phyloP scores from a whole-genome alignment of 2,888 invertebrate genomes.

The Poecilus cupreus region DNA sequence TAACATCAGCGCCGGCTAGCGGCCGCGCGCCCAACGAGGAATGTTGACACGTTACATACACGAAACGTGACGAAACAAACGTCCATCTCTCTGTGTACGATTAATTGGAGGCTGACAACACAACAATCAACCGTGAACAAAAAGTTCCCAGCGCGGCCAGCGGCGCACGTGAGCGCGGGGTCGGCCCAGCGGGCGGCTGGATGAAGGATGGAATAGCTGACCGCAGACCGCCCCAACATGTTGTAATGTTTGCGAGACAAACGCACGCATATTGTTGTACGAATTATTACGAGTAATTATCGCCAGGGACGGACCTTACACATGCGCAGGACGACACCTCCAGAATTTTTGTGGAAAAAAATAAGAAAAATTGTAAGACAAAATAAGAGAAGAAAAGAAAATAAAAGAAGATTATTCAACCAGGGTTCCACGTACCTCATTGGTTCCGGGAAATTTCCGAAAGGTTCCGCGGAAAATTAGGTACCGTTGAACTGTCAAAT shows the following conservation, averaged over 20 bases:
- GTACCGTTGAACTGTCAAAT: too few species aligned
- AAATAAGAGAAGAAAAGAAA: too few species aligned
- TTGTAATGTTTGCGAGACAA: conserved; percentile 22
- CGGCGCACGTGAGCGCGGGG: conserved; percentile 41
- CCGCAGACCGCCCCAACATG: conserved; percentile 33
- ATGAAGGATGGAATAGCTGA: not conserved
- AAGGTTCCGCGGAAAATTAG: too few species aligned
- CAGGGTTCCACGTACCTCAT: too few species aligned
- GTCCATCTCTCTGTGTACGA: conserved; percentile 40
- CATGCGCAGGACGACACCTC: not conserved
- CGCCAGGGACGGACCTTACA: not conserved
- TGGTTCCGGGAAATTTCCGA: too few species aligned
- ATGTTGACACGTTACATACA: conserved; percentile 24
- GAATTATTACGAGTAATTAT: conserved; percentile 15
- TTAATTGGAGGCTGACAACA: conserved; percentile 57
- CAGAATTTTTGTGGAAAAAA: not conserved
- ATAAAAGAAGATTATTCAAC: too few species aligned
- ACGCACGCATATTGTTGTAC: conserved; percentile 3
- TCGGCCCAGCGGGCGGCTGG: conserved; percentile 18
- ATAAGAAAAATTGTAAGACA: too few species aligned
- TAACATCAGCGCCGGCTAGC: not conserved
- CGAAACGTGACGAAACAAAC: conserved; percentile 41
- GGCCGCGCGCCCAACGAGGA: not conserved
- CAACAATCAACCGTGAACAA: conserved; percentile 56
- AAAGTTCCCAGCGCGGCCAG: conserved; percentile 51